phyloP scores from a whole-genome alignment of 1,140 invertebrate genomes.

The Habropoda laboriosa region DNA sequence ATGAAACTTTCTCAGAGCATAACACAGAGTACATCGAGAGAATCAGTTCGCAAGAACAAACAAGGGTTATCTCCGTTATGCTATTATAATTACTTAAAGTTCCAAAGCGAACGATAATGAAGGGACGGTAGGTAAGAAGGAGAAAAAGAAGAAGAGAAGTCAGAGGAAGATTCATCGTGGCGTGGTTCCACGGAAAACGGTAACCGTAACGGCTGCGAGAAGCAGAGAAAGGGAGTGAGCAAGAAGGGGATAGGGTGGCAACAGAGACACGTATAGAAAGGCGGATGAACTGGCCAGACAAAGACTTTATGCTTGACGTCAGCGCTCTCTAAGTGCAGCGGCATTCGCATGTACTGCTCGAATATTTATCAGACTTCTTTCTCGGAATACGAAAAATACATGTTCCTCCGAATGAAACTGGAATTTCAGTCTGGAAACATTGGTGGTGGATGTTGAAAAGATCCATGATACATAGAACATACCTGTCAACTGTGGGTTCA shows the following conservation, averaged over 20 bases:
- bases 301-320: constrained; percentile 36
- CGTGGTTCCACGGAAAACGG: constrained; percentile 44
- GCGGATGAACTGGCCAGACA: constrained; percentile 43
- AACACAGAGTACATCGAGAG: background rate
- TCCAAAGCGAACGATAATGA: constrained; percentile 32
- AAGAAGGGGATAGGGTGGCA: background rate
- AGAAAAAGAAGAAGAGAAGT: background rate
- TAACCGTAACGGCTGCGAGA: constrained; percentile 46
- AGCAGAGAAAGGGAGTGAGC: constrained; percentile 2
- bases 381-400: constrained; percentile 15
- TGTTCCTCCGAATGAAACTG: background rate
- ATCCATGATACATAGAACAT: no score
- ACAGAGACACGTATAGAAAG: constrained; percentile 27
- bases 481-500: no score
- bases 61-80: constrained; percentile 43
- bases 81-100: constrained; percentile 43
- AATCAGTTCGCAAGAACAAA: constrained; percentile 9
- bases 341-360: background rate
- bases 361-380: constrained; percentile 9
- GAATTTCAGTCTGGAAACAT: background rate
- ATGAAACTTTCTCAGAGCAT: background rate
- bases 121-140: background rate
- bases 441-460: no score
- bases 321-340: constrained; percentile 12
- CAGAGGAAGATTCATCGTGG: constrained; percentile 29